Evolutionary conservation across 2,113 vertebrate species (phyloP).

Genomic region (Hydrochoerus hydrochaeris): DNA sequence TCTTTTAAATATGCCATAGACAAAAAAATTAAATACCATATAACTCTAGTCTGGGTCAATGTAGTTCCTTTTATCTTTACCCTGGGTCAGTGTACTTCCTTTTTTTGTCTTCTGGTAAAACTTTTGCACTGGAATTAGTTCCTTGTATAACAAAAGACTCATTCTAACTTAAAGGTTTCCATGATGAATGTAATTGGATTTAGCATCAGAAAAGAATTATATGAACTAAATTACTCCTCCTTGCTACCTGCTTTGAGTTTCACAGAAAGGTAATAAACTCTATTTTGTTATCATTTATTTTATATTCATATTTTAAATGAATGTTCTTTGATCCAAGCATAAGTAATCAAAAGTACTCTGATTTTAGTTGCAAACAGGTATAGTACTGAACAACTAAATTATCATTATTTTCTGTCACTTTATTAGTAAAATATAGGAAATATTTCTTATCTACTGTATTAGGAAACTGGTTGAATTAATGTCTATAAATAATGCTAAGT

Average conservation of each 20-base stretch:
- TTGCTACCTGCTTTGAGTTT: background rate
- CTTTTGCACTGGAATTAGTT: background rate
- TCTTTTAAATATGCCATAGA: background rate
- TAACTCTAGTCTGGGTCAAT: background rate
- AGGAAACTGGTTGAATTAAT: background rate
- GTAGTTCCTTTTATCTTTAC: background rate
- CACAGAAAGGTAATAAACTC: background rate
- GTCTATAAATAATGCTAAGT: background rate
- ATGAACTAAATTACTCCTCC: background rate
- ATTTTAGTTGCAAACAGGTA: constrained; percentile 15
- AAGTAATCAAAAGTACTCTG: background rate
- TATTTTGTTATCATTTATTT: background rate
- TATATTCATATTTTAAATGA: background rate
- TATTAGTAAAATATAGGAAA: background rate
- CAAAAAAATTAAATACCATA: background rate
- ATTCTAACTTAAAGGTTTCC: background rate
- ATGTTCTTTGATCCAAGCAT: background rate
- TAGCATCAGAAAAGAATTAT: background rate
- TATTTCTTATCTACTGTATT: background rate
- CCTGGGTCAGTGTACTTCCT: background rate
- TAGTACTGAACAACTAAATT: background rate
- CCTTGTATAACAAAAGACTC: background rate
- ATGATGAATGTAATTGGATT: background rate
- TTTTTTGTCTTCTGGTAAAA: background rate
- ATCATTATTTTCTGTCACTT: background rate